These are phyloP conservation scores for Corvus hawaiiensis DNA, from an alignment of 2,113 vertebrate genomes.

Conservation along the genomic window DNA sequence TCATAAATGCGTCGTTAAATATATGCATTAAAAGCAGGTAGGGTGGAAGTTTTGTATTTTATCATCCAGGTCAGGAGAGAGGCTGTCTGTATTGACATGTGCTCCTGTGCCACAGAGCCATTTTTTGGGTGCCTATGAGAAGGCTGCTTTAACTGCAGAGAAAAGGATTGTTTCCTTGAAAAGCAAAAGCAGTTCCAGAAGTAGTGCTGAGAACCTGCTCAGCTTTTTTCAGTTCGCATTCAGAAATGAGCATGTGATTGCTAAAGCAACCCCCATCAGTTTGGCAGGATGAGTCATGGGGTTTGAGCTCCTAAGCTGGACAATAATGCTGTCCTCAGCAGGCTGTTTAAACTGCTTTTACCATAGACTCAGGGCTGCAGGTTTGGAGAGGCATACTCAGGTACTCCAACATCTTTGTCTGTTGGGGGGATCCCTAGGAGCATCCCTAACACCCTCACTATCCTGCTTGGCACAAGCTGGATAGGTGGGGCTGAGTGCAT, in stretches of 20 bases:
- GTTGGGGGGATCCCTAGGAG: not conserved
- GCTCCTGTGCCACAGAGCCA: not conserved
- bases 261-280: not conserved
- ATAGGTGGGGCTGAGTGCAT: accelerated
- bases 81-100: not conserved
- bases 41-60: not conserved
- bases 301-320: not conserved
- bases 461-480: not conserved
- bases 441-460: accelerated
- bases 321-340: not conserved
- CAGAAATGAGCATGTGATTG: not conserved
- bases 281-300: not conserved
- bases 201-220: not conserved
- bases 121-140: not conserved
- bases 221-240: not conserved
- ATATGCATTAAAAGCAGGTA: not conserved
- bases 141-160: not conserved
- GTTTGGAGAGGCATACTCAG: not conserved
- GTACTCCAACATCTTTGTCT: not conserved
- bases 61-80: not conserved
- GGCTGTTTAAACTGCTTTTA: not conserved
- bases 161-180: not conserved
- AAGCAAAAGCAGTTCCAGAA: not conserved
- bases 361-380: not conserved
- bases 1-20: not conserved